Conservation (phyloP, 2,797 vertebrate species). For the Brachymystax lenok region DNA sequence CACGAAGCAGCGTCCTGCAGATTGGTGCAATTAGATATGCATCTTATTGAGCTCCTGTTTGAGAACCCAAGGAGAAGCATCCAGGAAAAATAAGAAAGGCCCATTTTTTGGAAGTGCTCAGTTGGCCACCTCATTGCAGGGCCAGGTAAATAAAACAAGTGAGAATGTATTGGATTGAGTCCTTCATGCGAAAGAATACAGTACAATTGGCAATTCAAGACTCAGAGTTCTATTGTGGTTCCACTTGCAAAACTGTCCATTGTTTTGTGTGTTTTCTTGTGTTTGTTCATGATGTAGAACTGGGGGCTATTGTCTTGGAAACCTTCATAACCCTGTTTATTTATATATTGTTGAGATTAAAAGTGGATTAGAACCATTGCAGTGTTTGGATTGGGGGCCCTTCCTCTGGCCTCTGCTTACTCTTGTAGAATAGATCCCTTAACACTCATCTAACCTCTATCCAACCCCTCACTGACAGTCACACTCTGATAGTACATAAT, state of each 20-base stretch:
- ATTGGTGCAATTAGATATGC: background rate
- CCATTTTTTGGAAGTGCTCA: background rate
- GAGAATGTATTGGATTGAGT: background rate
- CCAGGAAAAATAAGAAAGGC: background rate
- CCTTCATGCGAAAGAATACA: background rate
- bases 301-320: background rate
- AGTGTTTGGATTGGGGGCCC: conserved; percentile 1
- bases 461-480: too few species aligned
- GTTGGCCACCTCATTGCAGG: too few species aligned
- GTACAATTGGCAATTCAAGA: background rate
- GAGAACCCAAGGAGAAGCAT: conserved; percentile 1
- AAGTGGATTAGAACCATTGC: conserved; percentile 18
- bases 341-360: conserved; percentile 14
- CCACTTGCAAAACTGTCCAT: background rate
- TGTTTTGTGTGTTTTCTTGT: background rate
- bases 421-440: conserved; percentile 1
- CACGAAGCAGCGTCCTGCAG: background rate
- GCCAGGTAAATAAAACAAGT: background rate
- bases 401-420: conserved; percentile 11
- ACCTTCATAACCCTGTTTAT: background rate
- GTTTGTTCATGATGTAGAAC: background rate
- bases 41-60: background rate
- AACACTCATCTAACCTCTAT: too few species aligned
- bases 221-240: background rate
- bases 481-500: too few species aligned